Evolutionary conservation across 2,797 vertebrate genomes (phyloP).

Genomic region (Coracias cyanogaster): DNA sequence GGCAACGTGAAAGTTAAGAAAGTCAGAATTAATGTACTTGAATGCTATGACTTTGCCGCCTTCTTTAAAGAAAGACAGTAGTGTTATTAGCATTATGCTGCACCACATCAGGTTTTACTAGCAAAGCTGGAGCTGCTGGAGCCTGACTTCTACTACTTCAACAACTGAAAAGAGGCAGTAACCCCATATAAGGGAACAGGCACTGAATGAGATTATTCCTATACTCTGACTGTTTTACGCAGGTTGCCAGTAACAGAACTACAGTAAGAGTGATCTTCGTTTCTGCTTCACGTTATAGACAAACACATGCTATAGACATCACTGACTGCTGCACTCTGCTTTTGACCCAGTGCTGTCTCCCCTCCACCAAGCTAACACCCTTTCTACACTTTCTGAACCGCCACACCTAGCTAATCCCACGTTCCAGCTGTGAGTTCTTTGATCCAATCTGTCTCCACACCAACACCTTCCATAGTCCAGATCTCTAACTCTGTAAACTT

Average conservation of each 20-base stretch:
- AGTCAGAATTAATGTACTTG: background rate
- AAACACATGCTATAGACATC: background rate
- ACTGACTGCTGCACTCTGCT: background rate
- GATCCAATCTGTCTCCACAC: background rate
- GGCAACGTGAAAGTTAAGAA: background rate
- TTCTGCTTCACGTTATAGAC: background rate
- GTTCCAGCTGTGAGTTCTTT: background rate
- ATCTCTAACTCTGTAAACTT: background rate
- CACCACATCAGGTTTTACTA: background rate
- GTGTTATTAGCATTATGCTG: background rate
- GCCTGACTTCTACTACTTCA: background rate
- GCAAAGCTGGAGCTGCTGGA: background rate
- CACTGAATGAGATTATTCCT: background rate
- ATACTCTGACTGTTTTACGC: background rate
- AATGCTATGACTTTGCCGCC: background rate
- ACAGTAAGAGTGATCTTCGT: background rate
- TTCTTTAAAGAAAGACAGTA: background rate
- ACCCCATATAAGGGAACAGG: rapidly evolving
- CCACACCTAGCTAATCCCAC: background rate
- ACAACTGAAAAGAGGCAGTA: background rate
- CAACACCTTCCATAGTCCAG: background rate
- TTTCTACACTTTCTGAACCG: background rate
- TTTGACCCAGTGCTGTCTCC: background rate
- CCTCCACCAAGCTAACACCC: background rate
- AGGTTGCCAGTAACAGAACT: background rate